Base-by-base conservation (phyloP, 2,797 vertebrate genomes). In the Danionella dracula region DNA sequence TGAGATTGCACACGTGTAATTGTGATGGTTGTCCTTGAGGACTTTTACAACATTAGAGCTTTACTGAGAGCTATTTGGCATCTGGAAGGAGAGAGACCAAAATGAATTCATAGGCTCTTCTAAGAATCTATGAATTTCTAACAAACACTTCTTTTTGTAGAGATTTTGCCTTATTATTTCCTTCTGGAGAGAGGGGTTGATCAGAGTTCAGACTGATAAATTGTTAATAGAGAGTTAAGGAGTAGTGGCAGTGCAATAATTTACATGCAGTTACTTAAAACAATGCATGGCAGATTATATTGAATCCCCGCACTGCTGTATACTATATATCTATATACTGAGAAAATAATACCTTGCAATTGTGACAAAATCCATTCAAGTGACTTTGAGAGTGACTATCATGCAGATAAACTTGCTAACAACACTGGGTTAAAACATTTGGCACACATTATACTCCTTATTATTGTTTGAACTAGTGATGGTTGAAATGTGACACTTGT, bases 41-140 rank as follows among this genome's bases (percentile, higher is more conserved):
- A 46, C 11, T 45, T 20, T 59, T 48, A 70, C 37, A 31, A 32
- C 45, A 45, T 45, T 21, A 27, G 9, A 31, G 60, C 11, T 32
- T 50, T 13, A 8, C 27, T 62, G 63, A 63, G 44, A 54, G 57
- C 38, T 67, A 44, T 63, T 46, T 54, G 23, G 60, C 37, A 40
- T 23, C 12, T 56, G 20, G 38, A 60, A 44, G 16, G 15, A 10
- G 19, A 32, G 27, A 53, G 9, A 51, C 45, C 21, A 42, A 7
- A 51, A 7, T 42, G 21, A 45, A 37, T 40, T 49, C 9, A 37
- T 45, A 34, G 29, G 27, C 13, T 5, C 16, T 20, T 17, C 12
- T 35, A 29, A 6, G 12, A 60, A 62, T 34, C 11, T 54, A 19
- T 60, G 37, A n/a, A 45, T 29, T n/a, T 65, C 7, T 67, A 3